Conservation (phyloP, 2,797 vertebrate species). For the Oreortyx pictus region DNA sequence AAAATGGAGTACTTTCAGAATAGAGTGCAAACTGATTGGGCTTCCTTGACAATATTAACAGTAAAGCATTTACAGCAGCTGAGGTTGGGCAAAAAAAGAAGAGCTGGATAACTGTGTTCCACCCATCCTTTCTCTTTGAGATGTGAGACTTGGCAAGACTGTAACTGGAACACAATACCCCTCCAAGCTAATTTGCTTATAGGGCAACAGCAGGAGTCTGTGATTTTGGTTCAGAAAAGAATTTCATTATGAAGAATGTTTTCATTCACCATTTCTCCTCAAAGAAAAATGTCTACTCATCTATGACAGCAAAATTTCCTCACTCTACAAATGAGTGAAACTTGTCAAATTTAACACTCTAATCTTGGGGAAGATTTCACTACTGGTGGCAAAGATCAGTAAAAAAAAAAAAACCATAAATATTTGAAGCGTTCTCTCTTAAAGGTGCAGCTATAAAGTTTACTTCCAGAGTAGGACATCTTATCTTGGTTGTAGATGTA, state of each 20-base stretch:
- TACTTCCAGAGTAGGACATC: not conserved
- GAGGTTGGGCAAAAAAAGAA: not conserved
- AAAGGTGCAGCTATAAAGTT: not conserved
- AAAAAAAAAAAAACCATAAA: not conserved
- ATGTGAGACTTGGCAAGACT: not conserved
- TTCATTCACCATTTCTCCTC: not conserved
- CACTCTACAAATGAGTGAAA: not conserved
- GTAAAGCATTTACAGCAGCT: not conserved
- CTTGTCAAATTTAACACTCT: not conserved
- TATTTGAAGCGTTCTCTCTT: not conserved
- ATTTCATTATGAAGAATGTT: not conserved
- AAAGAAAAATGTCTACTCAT: not conserved
- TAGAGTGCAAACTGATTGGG: not conserved
- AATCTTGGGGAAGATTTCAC: not conserved
- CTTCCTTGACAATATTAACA: not conserved
- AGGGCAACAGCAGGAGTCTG: rapidly evolving
- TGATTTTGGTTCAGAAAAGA: not conserved
- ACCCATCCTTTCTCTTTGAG: not conserved
- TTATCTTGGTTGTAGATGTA: not conserved
- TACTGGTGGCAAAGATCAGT: not conserved
- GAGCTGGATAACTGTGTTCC: not conserved
- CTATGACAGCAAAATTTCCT: not conserved
- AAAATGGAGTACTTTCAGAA: not conserved
- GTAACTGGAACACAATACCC: not conserved
- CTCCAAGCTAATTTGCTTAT: not conserved